Conservation (phyloP, 2,888 invertebrate species). For the Chloromyia formosa region DNA sequence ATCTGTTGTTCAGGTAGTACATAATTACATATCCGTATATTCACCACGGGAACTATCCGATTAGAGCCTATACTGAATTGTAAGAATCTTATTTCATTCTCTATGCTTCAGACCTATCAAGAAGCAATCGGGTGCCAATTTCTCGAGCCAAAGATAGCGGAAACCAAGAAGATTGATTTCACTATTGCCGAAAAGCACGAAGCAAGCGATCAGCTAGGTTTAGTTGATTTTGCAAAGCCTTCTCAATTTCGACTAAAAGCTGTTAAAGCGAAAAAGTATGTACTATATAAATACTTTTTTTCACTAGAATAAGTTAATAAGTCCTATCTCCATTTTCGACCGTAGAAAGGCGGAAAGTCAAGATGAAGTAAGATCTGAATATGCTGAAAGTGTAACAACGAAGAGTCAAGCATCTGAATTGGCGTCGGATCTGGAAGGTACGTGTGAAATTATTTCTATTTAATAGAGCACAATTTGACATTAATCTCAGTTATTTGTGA, state of each 20-base stretch:
- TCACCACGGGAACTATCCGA: neutral
- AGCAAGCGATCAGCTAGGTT: slow-evolving; percentile 56
- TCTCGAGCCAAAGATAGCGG: slow-evolving; percentile 59
- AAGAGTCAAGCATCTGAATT: slow-evolving; percentile 1
- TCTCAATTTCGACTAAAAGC: slow-evolving; percentile 64
- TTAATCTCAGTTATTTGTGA: too few species aligned
- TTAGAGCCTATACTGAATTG: neutral
- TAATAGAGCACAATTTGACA: too few species aligned
- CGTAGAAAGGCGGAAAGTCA: slow-evolving; percentile 3
- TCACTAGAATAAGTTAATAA: neutral
- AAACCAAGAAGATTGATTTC: slow-evolving; percentile 55
- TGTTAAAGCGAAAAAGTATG: slow-evolving; percentile 61
- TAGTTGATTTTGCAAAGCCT: slow-evolving; percentile 62
- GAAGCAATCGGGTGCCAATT: slow-evolving; percentile 63
- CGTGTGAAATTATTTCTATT: neutral
- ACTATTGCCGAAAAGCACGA: slow-evolving; percentile 52
- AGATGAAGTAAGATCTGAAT: neutral
- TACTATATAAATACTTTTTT: slow-evolving; percentile 44
- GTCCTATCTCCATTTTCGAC: neutral
- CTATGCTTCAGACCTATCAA: slow-evolving; percentile 57
- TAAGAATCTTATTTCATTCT: neutral
- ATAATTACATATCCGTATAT: neutral
- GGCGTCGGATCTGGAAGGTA: slow-evolving; percentile 20
- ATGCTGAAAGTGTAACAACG: neutral
- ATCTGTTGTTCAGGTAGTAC: slow-evolving; percentile 54